These are phyloP conservation scores for Eristalinus sepulchralis DNA, from an alignment of 2,888 invertebrate genomes.

Conservation along the genomic window DNA sequence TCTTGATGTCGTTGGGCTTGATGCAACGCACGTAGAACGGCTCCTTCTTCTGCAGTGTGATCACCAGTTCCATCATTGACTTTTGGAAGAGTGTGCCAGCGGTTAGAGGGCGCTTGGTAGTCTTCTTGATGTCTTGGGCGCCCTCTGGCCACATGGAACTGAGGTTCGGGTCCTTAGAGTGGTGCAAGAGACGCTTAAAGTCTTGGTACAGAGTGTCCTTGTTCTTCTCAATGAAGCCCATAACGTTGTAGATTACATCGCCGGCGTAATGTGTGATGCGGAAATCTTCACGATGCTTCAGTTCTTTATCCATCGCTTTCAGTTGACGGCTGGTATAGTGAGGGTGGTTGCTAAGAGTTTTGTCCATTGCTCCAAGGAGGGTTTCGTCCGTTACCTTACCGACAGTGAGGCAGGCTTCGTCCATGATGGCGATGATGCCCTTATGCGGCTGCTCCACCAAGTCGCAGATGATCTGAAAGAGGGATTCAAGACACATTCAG, in stretches of 20 bases:
- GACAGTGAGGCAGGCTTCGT: constrained; percentile 97
- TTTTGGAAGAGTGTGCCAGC: constrained; percentile 97
- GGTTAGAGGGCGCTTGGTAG: constrained; percentile 96
- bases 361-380: constrained; percentile 95
- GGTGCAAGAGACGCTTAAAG: constrained; percentile 94
- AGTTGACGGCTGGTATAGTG: constrained; percentile 95
- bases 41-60: constrained; percentile 94
- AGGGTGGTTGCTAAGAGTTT: constrained; percentile 90
- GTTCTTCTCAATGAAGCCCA: constrained; percentile 98
- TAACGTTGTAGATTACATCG: constrained; percentile 94
- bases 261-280: constrained; percentile 97
- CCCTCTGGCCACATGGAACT: constrained; percentile 98
- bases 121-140: constrained; percentile 92
- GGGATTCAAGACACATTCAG: not conserved
- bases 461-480: constrained; percentile 89
- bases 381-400: constrained; percentile 94
- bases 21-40: constrained; percentile 98
- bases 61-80: constrained; percentile 95
- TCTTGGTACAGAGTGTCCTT: constrained; percentile 98
- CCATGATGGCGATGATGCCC: constrained; percentile 95
- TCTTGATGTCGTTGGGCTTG: constrained; percentile 97
- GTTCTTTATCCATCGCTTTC: constrained; percentile 90
- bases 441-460: constrained; percentile 96
- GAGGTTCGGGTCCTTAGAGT: constrained; percentile 89
- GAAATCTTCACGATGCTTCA: constrained; percentile 90